Evolutionary conservation across 2,888 invertebrate genomes (phyloP).

Genomic region (Ischnura elegans): DNA sequence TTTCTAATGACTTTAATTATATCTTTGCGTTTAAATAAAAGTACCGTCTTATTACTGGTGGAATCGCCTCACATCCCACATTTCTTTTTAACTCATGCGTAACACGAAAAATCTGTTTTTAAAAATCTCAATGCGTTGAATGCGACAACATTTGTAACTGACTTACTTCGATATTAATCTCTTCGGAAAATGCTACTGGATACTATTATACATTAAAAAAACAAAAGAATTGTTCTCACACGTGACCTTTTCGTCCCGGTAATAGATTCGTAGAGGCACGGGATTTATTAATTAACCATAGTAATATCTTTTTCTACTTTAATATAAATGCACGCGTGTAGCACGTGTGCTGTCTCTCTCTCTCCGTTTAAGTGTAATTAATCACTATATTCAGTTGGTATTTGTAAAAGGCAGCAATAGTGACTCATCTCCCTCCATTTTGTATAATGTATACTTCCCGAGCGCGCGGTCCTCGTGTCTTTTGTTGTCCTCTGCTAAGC

Average conservation of each 20-base stretch:
- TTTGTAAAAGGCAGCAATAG: neutral
- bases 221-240: neutral
- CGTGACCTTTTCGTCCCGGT: neutral
- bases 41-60: neutral
- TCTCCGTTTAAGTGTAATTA: neutral
- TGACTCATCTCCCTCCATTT: neutral
- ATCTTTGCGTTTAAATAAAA: neutral
- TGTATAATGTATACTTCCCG: neutral
- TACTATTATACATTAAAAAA: neutral
- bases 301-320: constrained; percentile 11
- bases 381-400: neutral
- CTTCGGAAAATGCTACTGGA: constrained; percentile 6
- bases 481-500: no score
- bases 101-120: neutral
- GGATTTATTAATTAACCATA: neutral
- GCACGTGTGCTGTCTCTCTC: neutral
- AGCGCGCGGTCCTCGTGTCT: neutral
- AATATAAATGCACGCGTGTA: neutral
- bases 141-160: neutral
- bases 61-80: neutral
- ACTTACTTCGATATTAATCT: neutral
- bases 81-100: neutral
- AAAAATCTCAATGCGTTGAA: neutral
- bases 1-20: neutral
- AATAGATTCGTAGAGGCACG: constrained; percentile 25